phyloP scores from a whole-genome alignment of 2,888 invertebrate species.

The Aradus depressus region DNA sequence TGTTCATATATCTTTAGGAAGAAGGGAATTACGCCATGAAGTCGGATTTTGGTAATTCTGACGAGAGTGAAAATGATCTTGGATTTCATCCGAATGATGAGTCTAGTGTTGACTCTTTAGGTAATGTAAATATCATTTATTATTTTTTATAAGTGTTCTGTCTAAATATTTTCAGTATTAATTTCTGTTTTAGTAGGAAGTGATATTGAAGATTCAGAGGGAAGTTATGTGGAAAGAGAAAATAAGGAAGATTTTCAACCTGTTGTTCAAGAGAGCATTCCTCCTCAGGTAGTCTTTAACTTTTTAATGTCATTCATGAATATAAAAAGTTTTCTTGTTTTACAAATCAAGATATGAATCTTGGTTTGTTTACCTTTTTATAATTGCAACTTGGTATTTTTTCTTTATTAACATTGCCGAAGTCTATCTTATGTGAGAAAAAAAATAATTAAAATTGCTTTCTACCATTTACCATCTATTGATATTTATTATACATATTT shows the following conservation, averaged over 20 bases:
- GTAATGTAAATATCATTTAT: constrained; percentile 29
- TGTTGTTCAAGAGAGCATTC: constrained; percentile 37
- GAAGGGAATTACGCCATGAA: constrained; percentile 5
- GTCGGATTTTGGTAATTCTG: constrained; percentile 14
- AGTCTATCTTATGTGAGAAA: too few species aligned
- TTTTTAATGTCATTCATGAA: too few species aligned
- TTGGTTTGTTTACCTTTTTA: too few species aligned
- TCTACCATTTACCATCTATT: too few species aligned
- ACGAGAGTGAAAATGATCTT: constrained; percentile 20
- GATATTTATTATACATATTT: too few species aligned
- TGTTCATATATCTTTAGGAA: constrained; percentile 11
- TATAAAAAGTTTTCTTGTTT: too few species aligned
- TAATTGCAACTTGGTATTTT: too few species aligned
- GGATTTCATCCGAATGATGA: constrained; percentile 30
- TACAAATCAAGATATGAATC: too few species aligned
- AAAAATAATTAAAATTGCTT: too few species aligned
- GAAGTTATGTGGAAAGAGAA: constrained; percentile 32
- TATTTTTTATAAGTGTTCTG: not conserved
- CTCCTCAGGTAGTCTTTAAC: constrained; percentile 44
- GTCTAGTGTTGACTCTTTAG: constrained; percentile 43
- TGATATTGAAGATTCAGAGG: constrained; percentile 36
- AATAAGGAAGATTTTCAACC: constrained; percentile 39
- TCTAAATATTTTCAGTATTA: not conserved
- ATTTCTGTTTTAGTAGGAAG: constrained; percentile 34
- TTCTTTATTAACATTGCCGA: too few species aligned